Percentiles rank a stretch among this genome's conserved stretches.
These are phyloP conservation scores for Teleopsis dalmanni DNA, from an alignment of 1,140 invertebrate genomes.

Conservation along the genomic window DNA sequence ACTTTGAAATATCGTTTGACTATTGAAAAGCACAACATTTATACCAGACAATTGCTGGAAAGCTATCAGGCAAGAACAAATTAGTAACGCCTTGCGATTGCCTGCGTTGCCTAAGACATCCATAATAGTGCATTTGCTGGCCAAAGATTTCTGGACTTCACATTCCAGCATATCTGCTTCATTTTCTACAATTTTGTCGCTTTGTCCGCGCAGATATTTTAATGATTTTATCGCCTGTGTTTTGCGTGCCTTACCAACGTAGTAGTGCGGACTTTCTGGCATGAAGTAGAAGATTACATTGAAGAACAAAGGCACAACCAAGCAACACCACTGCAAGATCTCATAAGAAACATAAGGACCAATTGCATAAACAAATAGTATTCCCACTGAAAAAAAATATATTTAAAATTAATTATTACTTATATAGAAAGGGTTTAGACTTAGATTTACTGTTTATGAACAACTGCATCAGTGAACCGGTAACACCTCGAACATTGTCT, in stretches of 20 bases:
- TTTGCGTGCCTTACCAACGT: conserved; percentile 53
- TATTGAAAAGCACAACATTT: conserved; percentile 77
- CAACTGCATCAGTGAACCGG: conserved; percentile 73
- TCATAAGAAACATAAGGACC: conserved; percentile 66
- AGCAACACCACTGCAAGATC: conserved; percentile 56
- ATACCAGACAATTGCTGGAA: conserved; percentile 77
- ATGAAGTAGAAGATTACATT: conserved; percentile 62
- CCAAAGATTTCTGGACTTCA: conserved; percentile 50
- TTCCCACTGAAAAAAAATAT: conserved; percentile 50
- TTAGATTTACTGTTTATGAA: conserved; percentile 48
- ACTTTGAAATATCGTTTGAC: conserved; percentile 60
- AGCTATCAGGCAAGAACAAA: conserved; percentile 61
- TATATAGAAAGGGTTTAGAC: too few relatives aligned
- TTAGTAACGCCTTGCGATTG: conserved; percentile 58
- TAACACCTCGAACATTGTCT: conserved; percentile 61
- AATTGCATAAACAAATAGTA: conserved; percentile 65
- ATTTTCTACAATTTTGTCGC: conserved; percentile 49
- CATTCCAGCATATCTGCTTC: conserved; percentile 53
- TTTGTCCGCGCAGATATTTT: conserved; percentile 57
- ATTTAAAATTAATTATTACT: not conserved
- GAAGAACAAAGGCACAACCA: conserved; percentile 56
- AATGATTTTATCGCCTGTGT: conserved; percentile 57
- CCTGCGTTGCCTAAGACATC: conserved; percentile 53
- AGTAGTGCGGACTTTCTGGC: conserved; percentile 74
- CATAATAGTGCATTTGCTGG: conserved; percentile 46